A percentile compares a stretch with the other conserved stretches of the same genome.
phyloP scores from a whole-genome alignment of 37 sponge, comb jelly and placozoan species.

The Cliona cf. orientalis region DNA sequence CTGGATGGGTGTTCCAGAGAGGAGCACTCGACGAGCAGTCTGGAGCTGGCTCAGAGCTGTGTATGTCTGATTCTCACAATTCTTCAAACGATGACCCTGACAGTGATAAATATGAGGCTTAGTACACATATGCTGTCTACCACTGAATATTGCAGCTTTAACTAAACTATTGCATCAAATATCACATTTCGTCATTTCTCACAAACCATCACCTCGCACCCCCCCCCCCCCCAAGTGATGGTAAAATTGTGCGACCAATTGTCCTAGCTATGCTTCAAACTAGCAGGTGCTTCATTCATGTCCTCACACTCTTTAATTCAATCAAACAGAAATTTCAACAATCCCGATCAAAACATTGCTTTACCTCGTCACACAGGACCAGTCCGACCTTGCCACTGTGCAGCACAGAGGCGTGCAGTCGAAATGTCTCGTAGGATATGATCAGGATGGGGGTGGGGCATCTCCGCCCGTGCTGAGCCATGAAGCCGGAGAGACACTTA shows the following conservation, averaged over 20 bases:
- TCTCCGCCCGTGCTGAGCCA: slow-evolving; percentile 76
- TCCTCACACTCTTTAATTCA: too few species aligned
- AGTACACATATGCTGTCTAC: not conserved
- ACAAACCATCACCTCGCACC: too few species aligned
- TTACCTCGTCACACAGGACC: slow-evolving; percentile 95
- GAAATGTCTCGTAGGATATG: slow-evolving; percentile 95
- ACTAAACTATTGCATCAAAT: too few species aligned
- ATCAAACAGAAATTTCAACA: too few species aligned
- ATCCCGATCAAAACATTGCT: not conserved
- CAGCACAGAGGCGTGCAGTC: slow-evolving; percentile 86
- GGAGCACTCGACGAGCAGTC: slow-evolving; percentile 78
- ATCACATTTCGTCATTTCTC: too few species aligned
- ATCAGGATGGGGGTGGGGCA: slow-evolving; percentile 80
- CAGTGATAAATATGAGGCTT: not conserved
- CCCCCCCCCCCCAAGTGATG: too few species aligned
- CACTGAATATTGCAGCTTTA: too few species aligned
- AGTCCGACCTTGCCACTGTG: slow-evolving; percentile 86
- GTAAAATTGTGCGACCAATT: too few species aligned
- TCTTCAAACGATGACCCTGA: slow-evolving; percentile 96
- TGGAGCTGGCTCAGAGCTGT: slow-evolving; percentile 84
- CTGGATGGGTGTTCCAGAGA: slow-evolving; percentile 97
- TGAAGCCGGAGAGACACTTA: slow-evolving; percentile 55
- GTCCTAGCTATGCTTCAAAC: too few species aligned
- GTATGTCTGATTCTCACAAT: slow-evolving; percentile 97
- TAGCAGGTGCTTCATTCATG: too few species aligned